Evolutionary conservation across 2,113 vertebrate species (phyloP), one percentile per base, ranked within the genome.

Genomic region (Pithys albifrons): DNA sequence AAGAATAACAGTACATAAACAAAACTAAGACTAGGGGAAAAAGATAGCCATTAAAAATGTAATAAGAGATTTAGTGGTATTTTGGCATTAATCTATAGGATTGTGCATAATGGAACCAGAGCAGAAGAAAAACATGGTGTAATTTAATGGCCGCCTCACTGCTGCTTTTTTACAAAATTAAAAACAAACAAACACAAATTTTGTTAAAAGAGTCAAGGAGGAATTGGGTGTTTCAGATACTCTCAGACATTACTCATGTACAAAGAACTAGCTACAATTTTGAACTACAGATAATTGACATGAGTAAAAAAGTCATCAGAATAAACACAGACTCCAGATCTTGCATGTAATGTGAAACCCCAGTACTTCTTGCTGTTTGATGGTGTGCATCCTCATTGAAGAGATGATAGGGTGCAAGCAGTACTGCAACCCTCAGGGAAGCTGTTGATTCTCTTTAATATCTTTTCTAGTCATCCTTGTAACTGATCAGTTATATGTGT

Each of bases 231-330:
- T 71, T 77, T 37, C 46, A 72, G 54, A 46, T 59, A 31, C 22
- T 67, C 29, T 51, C 45, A 82, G 31, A 46, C 5, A 51, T n/a
- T 37, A 51, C 31, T 3, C 0, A 0, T 52, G 9, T 57, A 72
- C 13, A n/a, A 66, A 67, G 24, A 16, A 2, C 37, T 14, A 19
- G 27, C 14, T 23, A 39, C 15, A 49, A 19, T 64, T 78, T 81
- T 84, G 24, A 86, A 3, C 20, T 67, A 65, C 39, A 35, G 3
- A 22, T 70, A 92, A 52, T 8, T 22, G 27, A 67, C 31, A 10
- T 13, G 58, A 80, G 35, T 29, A 23, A 10, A 67, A 49, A 91
- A 81, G 41, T 45, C 45, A 67, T 3, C 9, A 72, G 41, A 51
- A 72, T 17, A 86, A 81, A 46, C 10, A 35, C 1, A 9, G 0